Percentiles rank a stretch among this genome's conserved stretches.
These are phyloP conservation scores for Callimorpha dominula DNA, from an alignment of 2,888 invertebrate genomes.

Conservation along the genomic window DNA sequence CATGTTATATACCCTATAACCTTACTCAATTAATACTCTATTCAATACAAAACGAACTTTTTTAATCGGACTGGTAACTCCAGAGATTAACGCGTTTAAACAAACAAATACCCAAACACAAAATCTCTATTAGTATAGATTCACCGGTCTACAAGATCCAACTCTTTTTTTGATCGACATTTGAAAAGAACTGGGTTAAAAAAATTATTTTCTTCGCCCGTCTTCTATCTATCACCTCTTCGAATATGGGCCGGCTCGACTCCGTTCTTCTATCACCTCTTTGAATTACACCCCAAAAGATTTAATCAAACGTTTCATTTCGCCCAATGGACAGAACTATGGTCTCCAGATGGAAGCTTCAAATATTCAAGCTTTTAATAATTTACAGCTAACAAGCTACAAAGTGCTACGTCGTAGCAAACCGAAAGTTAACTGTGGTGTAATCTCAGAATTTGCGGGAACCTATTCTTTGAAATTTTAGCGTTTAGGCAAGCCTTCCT, in stretches of 20 bases:
- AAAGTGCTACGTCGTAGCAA: slow-evolving; percentile 3
- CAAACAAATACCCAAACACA: too few relatives aligned
- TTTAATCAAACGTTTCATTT: not conserved
- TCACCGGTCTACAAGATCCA: too few relatives aligned
- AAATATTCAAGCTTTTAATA: not conserved
- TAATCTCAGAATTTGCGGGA: not conserved
- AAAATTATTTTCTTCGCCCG: not conserved
- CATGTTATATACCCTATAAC: too few relatives aligned
- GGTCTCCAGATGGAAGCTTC: not conserved
- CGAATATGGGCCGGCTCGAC: too few relatives aligned
- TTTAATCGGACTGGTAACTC: too few relatives aligned
- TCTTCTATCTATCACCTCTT: not conserved
- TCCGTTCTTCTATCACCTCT: not conserved
- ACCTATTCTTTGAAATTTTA: not conserved
- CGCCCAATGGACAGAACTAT: not conserved
- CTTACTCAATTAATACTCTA: too few relatives aligned
- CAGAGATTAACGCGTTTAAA: too few relatives aligned
- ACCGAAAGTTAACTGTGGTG: not conserved
- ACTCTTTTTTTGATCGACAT: too few relatives aligned
- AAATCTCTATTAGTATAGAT: too few relatives aligned
- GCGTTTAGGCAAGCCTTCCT: not conserved
- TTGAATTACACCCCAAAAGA: not conserved
- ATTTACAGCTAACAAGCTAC: not conserved
- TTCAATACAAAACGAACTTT: too few relatives aligned
- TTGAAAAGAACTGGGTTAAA: not conserved